These are phyloP conservation scores for Haliclona indistincta DNA, from an alignment of 37 sponge, comb jelly and placozoan species.

Conservation along the genomic window DNA sequence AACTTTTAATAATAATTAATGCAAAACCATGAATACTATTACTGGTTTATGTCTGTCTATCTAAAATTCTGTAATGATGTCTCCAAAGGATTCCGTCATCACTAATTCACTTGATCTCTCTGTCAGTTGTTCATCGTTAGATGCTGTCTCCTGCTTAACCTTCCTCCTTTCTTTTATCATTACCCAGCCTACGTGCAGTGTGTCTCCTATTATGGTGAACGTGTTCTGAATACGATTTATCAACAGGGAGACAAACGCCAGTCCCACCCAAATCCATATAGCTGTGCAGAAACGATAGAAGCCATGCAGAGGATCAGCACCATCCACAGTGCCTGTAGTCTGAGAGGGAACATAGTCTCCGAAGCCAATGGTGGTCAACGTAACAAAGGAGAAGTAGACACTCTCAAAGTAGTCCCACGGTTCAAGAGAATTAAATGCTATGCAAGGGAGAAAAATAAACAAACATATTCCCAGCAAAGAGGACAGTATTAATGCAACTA, in stretches of 20 bases:
- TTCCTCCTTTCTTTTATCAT: too few species aligned
- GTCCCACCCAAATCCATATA: slow-evolving; percentile 72
- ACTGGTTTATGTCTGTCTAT: too few species aligned
- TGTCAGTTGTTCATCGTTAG: too few species aligned
- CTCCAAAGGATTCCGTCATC: too few species aligned
- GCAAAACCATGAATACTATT: too few species aligned
- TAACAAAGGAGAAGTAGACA: slow-evolving; percentile 65
- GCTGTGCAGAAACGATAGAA: slow-evolving; percentile 12
- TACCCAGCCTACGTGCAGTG: too few species aligned
- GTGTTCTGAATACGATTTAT: slow-evolving; percentile 28
- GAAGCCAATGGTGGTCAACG: slow-evolving; percentile 86
- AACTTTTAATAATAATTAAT: too few species aligned
- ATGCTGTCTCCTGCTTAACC: too few species aligned
- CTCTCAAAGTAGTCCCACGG: slow-evolving; percentile 63
- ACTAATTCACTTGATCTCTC: too few species aligned
- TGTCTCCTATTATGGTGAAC: too few species aligned
- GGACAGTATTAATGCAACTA: not conserved
- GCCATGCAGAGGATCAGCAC: too few species aligned
- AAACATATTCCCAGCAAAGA: slow-evolving; percentile 18
- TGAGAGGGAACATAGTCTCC: slow-evolving; percentile 76
- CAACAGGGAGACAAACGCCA: slow-evolving; percentile 73
- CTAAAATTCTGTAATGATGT: too few species aligned
- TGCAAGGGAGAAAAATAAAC: slow-evolving; percentile 68
- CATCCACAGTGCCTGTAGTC: not conserved
- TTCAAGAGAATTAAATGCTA: slow-evolving; percentile 62